phyloP scores from a whole-genome alignment of 2,888 invertebrate genomes.

The Pyrochroa serraticornis region DNA sequence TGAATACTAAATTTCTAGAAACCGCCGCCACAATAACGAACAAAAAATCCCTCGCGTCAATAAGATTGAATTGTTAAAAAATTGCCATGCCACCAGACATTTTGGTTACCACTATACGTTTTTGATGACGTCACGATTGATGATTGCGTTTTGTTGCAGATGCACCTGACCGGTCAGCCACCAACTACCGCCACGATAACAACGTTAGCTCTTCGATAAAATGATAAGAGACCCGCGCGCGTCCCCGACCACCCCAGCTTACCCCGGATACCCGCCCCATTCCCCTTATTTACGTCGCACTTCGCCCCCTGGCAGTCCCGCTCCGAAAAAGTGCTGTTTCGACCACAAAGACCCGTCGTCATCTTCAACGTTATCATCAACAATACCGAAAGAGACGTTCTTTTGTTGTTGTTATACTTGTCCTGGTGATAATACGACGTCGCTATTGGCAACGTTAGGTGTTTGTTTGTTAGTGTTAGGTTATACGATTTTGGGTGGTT shows the following conservation, averaged over 20 bases:
- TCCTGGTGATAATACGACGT: constrained; percentile 60
- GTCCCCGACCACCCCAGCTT: constrained; percentile 45
- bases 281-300: constrained; percentile 49
- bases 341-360: constrained; percentile 43
- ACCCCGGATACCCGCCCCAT: constrained; percentile 50
- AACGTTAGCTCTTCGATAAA: constrained; percentile 12
- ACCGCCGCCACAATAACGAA: too few relatives aligned
- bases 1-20: too few relatives aligned
- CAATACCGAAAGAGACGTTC: constrained; percentile 46
- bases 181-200: not conserved
- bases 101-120: too few relatives aligned
- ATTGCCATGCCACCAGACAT: too few relatives aligned
- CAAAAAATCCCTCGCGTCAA: not conserved
- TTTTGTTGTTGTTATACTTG: constrained; percentile 66
- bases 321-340: constrained; percentile 53
- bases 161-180: not conserved
- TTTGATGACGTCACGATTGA: too few relatives aligned
- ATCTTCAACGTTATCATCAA: constrained; percentile 27
- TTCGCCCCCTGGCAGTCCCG: constrained; percentile 55
- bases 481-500: constrained; percentile 91
- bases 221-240: constrained; percentile 45
- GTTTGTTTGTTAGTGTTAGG: constrained; percentile 83
- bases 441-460: constrained; percentile 80
- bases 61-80: constrained; percentile 5
- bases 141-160: constrained; percentile 31